Base-by-base conservation (phyloP, 1,140 invertebrate species). In the Drosophila cardini region DNA sequence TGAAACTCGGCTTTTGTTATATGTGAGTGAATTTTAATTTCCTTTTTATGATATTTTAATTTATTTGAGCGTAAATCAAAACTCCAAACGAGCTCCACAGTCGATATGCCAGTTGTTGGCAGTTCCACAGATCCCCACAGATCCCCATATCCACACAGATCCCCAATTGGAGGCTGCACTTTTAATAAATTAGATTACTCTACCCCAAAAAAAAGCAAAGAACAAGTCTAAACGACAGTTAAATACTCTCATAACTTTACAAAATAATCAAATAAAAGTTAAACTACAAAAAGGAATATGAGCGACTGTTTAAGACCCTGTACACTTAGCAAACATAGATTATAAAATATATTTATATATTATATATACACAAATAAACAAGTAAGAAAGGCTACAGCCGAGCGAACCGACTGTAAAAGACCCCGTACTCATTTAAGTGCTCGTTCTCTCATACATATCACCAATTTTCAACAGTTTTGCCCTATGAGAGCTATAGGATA, bases 41-140 rank as follows among this genome's bases (percentile, higher is more conserved):
- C 86, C 83, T 91, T 91, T 91, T 91, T 91, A 91, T 90, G 85
- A 91, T 91, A 91, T 91, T 91, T 91, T 91, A 91, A 91, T 91
- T 91, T 91, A 91, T 91, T 91, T 91, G 74, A 78, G 86, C 87
- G 86, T 91, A 91, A 91, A 91, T 91, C 90, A 91, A 89, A 87
- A 89, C 52, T 56, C 77, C 70, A 84, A 89, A 89, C 84, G 84
- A 89, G 84, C 80, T 80, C 64, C 58, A 52, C 73, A 53, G 68
- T 67, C 40, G 65, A 26, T 58, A 64, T 16, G 42, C 32, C 21
- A 32, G 36, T 46, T 21, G 15, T 5, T 26, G 45, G 34, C 40
- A 43, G 36, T 11, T 9, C n/a, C 38, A n/a, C 46, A 50, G 21
- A 21, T 21, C 16, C 43, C 43, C 21, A 26, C 4, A 43, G 36